phyloP scores from a whole-genome alignment of 2,888 invertebrate genomes.

The Xestoiulus laeticollis region DNA sequence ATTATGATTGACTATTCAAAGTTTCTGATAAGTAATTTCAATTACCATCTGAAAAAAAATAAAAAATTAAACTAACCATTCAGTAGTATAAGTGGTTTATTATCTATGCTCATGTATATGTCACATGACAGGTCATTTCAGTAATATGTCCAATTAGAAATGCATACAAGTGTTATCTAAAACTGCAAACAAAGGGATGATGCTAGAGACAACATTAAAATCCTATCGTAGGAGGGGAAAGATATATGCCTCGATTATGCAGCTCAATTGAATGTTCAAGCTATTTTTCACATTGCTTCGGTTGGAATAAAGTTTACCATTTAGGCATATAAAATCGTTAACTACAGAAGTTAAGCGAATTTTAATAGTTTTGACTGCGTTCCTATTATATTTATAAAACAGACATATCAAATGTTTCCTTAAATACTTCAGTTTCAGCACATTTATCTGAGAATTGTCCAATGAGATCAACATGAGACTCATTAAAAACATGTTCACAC shows the following conservation, averaged over 20 bases:
- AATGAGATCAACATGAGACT: neutral
- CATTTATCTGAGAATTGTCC: neutral
- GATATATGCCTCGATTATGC: neutral
- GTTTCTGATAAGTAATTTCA: too few relatives aligned
- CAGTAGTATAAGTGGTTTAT: conserved; percentile 21
- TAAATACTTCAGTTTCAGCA: neutral
- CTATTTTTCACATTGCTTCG: neutral
- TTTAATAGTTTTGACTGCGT: neutral
- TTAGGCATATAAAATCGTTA: neutral
- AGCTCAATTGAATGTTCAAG: neutral
- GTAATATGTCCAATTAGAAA: conserved; percentile 12
- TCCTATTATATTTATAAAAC: neutral
- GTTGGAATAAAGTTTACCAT: neutral
- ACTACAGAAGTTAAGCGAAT: neutral
- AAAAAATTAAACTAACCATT: neutral
- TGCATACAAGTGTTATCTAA: neutral
- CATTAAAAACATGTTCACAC: neutral
- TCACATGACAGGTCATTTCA: conserved; percentile 38
- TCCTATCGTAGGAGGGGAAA: neutral
- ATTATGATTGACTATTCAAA: too few relatives aligned
- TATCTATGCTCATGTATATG: conserved; percentile 23
- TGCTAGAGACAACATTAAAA: conserved; percentile 29
- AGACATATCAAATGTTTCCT: conserved; percentile 10
- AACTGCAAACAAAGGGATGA: neutral
- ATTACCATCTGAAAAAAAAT: neutral